phyloP scores from a whole-genome alignment of 2,888 invertebrate genomes.

The Neoaliturus tenellus region DNA sequence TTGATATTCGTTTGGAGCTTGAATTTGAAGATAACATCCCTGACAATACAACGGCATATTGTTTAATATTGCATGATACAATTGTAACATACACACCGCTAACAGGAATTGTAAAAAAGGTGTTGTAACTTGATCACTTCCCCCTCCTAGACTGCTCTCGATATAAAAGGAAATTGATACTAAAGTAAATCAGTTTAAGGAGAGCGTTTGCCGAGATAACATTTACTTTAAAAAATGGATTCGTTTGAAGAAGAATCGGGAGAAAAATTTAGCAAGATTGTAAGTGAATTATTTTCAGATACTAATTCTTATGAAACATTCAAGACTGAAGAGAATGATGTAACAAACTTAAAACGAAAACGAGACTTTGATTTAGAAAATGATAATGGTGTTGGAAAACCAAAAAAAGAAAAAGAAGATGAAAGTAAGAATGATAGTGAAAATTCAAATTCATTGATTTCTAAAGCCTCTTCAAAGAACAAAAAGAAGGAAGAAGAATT shows the following conservation, averaged over 20 bases:
- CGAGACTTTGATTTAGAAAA: too few species aligned
- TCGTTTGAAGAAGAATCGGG: background rate
- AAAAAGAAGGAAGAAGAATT: too few species aligned
- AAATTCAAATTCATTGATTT: too few species aligned
- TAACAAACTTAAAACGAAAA: too few species aligned
- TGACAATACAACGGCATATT: slow-evolving; percentile 52
- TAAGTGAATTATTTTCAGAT: too few species aligned
- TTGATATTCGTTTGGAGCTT: slow-evolving; percentile 66
- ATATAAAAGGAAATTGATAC: background rate
- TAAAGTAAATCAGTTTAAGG: background rate
- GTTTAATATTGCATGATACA: slow-evolving; percentile 58
- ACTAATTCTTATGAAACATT: too few species aligned
- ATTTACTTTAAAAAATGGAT: background rate
- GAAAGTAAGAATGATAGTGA: too few species aligned
- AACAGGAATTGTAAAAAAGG: slow-evolving; percentile 46
- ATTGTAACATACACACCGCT: slow-evolving; percentile 58
- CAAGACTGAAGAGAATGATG: too few species aligned
- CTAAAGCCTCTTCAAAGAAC: too few species aligned
- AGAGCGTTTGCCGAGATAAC: background rate
- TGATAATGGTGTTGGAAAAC: too few species aligned
- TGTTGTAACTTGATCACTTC: background rate
- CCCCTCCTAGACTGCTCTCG: background rate
- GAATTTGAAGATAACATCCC: slow-evolving; percentile 61
- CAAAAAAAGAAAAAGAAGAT: too few species aligned
- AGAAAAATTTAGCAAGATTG: background rate